These are phyloP conservation scores for Nephrotoma guestfalica DNA, from an alignment of 2,888 invertebrate genomes.

Conservation along the genomic window DNA sequence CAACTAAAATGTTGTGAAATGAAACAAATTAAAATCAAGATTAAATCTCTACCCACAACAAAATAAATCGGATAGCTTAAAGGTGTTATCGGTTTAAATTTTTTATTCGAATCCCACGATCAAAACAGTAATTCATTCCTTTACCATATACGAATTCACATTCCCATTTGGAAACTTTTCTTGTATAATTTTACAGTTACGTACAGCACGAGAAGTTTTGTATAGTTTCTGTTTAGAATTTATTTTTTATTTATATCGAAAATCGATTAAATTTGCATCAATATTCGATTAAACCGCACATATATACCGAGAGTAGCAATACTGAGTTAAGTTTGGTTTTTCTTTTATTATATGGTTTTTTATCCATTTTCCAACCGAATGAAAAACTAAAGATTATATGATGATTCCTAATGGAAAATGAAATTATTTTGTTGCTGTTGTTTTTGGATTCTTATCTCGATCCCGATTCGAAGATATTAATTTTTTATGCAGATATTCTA, in stretches of 20 bases:
- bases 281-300: neutral
- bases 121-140: neutral
- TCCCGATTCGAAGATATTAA: neutral
- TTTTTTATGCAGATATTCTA: neutral
- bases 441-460: neutral
- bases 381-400: neutral
- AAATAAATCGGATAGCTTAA: neutral
- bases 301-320: neutral
- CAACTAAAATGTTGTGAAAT: no score
- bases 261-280: neutral
- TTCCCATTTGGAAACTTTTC: neutral
- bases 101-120: neutral
- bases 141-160: neutral
- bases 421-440: neutral
- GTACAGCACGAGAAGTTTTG: neutral
- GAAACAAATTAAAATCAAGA: neutral
- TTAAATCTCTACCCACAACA: neutral
- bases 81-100: neutral
- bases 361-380: neutral
- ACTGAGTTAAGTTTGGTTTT: neutral
- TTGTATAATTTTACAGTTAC: neutral
- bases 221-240: neutral
- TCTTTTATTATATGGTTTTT: neutral
- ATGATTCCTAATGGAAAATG: neutral
- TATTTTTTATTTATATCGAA: neutral